Conservation (phyloP, 2,888 invertebrate species). For the Nemapogon koenigi region DNA sequence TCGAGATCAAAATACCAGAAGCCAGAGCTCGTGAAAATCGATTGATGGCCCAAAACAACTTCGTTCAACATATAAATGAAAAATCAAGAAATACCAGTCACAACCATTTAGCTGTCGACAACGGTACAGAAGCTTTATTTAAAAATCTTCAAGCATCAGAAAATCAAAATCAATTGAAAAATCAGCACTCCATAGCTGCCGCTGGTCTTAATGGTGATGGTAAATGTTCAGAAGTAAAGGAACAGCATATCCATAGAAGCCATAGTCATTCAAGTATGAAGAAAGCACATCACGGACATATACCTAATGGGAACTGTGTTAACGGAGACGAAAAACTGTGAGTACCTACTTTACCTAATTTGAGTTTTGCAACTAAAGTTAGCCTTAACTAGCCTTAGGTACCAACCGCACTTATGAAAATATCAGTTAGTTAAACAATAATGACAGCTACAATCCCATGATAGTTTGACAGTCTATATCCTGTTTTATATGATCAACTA, state of each 20-base stretch:
- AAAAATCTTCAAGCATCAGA: constrained; percentile 13
- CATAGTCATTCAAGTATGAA: constrained; percentile 56
- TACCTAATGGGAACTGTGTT: constrained; percentile 45
- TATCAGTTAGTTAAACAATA: no score
- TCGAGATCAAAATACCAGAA: constrained; percentile 65
- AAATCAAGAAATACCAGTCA: constrained; percentile 42
- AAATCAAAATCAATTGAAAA: background rate
- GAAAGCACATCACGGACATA: constrained; percentile 35
- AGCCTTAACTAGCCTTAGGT: no score
- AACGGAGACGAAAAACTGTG: constrained; percentile 27
- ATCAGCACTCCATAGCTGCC: background rate
- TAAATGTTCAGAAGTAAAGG: constrained; percentile 13
- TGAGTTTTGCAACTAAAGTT: no score
- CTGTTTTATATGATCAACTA: no score
- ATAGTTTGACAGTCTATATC: no score
- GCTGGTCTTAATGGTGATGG: constrained; percentile 1
- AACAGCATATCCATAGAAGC: constrained; percentile 41
- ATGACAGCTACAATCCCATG: no score
- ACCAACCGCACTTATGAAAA: no score
- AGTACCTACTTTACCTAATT: background rate
- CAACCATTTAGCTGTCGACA: constrained; percentile 45
- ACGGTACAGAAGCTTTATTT: constrained; percentile 30
- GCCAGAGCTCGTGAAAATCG: constrained; percentile 53
- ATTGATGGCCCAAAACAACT: constrained; percentile 53
- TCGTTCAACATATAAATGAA: constrained; percentile 52